A percentile compares a stretch with the other conserved stretches of the same genome.
These are phyloP conservation scores for Chiroxiphia lanceolata DNA, from an alignment of 2,797 vertebrate genomes.

Conservation along the genomic window DNA sequence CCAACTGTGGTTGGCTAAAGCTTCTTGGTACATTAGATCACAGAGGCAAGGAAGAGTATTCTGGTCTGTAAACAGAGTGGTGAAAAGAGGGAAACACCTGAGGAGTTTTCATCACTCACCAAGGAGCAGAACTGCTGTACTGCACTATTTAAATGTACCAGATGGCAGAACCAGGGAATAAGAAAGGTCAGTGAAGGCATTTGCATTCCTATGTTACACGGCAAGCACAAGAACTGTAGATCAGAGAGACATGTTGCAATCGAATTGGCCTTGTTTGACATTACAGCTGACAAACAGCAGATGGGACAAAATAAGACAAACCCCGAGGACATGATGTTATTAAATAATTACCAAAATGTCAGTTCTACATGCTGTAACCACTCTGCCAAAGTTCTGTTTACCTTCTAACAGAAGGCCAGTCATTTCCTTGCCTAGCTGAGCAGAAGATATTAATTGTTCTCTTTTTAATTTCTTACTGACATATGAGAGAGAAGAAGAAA, in stretches of 20 bases:
- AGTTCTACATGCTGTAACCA: background rate
- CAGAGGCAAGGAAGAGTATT: background rate
- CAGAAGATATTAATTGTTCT: background rate
- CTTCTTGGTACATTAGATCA: background rate
- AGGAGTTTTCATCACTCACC: background rate
- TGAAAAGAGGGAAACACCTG: background rate
- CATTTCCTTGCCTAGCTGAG: background rate
- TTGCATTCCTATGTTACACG: background rate
- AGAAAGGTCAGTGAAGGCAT: background rate
- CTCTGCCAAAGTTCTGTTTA: background rate
- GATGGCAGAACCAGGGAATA: background rate
- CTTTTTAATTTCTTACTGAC: background rate
- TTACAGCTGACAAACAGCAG: background rate
- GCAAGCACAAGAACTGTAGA: background rate
- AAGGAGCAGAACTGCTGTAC: background rate
- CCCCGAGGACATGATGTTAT: background rate
- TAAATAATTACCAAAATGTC: background rate
- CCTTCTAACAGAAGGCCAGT: background rate
- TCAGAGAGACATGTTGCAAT: background rate
- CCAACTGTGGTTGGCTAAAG: background rate
- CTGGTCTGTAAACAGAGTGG: background rate
- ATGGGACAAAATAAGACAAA: background rate
- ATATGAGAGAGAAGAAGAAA: background rate
- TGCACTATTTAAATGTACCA: background rate
- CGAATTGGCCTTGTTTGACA: background rate